Conservation (phyloP, 2,113 vertebrate genomes). For the Sceloporus tristichus region DNA sequence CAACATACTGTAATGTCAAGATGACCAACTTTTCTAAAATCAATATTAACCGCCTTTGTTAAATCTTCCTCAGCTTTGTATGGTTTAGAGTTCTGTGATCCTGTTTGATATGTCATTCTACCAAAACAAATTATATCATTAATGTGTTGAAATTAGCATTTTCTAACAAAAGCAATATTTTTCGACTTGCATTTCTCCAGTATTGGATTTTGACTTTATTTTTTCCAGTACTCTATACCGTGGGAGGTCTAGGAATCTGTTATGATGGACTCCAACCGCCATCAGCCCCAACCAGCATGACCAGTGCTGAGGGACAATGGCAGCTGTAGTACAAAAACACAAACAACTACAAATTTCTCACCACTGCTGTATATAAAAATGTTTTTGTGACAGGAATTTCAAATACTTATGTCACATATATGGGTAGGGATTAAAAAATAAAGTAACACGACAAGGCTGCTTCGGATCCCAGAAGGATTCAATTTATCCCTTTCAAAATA, state of each 20-base stretch:
- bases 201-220: neutral
- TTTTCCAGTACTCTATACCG: neutral
- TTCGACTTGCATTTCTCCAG: neutral
- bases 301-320: neutral
- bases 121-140: slow-evolving; percentile 6
- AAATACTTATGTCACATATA: neutral
- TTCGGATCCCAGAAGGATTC: too few relatives aligned
- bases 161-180: neutral
- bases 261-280: neutral
- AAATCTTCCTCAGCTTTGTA: slow-evolving; percentile 15
- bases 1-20: slow-evolving; percentile 52
- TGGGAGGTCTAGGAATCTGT: too few relatives aligned
- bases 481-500: too few relatives aligned
- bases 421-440: neutral
- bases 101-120: slow-evolving; percentile 58
- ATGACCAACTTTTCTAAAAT: rapidly evolving
- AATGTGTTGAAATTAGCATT: neutral
- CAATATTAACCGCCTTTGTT: neutral
- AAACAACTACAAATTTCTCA: too few relatives aligned
- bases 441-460: too few relatives aligned
- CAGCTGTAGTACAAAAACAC: neutral
- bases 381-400: neutral
- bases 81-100: neutral
- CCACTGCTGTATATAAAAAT: neutral
- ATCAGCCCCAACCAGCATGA: neutral